A percentile compares a stretch with the other conserved stretches of the same genome.
These are phyloP conservation scores for Nebria brevicollis DNA, from an alignment of 2,888 invertebrate genomes.

Conservation along the genomic window DNA sequence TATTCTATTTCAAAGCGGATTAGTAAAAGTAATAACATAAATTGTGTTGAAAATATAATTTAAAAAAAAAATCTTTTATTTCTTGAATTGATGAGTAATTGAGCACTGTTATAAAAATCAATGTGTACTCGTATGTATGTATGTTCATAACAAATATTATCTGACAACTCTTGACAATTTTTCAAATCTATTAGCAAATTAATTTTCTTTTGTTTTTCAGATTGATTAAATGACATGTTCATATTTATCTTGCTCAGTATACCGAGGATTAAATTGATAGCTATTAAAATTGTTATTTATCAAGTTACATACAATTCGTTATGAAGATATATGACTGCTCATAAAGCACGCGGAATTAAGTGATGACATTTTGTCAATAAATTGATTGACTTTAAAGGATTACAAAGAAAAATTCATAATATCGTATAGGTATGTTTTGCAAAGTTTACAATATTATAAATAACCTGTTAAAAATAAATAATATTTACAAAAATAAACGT, in stretches of 20 bases:
- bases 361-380: neutral
- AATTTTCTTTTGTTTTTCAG: neutral
- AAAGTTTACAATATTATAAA: too few species aligned
- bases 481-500: neutral
- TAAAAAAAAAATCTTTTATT: too few species aligned
- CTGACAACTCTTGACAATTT: neutral
- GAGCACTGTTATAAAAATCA: too few species aligned
- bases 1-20: too few species aligned
- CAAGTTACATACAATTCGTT: neutral
- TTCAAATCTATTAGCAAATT: neutral
- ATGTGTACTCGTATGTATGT: neutral
- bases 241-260: neutral
- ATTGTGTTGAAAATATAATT: too few species aligned
- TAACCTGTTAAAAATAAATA: too few species aligned
- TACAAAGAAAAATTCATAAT: neutral
- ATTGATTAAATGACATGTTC: neutral
- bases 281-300: slow-evolving; percentile 1
- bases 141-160: neutral
- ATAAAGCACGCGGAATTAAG: neutral
- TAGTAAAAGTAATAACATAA: too few species aligned
- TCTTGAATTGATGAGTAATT: too few species aligned
- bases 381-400: neutral
- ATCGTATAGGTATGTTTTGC: neutral
- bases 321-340: neutral
- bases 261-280: neutral